Evolutionary conservation across 1,140 invertebrate genomes (phyloP).

Genomic region (Drosophila auraria): DNA sequence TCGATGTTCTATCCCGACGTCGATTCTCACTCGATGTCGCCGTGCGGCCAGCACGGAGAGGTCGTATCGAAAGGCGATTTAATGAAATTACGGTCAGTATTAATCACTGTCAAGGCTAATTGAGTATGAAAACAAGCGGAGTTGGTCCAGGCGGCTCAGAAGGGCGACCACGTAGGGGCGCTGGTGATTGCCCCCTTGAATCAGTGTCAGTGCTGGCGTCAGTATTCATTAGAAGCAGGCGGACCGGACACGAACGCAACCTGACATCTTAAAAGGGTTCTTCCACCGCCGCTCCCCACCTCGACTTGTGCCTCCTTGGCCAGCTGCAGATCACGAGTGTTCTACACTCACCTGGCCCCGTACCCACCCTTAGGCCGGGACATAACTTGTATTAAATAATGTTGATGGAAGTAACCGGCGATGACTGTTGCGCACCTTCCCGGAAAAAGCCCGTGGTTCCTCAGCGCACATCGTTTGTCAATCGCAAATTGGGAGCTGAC

Average conservation of each 20-base stretch:
- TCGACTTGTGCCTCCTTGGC: conserved; percentile 2
- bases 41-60: conserved; percentile 1
- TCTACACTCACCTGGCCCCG: neutral
- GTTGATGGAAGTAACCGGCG: conserved; percentile 28
- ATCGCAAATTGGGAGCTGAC: conserved; percentile 72
- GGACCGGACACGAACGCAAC: conserved; percentile 51
- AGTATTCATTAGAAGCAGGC: conserved; percentile 64
- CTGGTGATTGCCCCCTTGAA: conserved; percentile 24
- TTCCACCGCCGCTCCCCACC: neutral
- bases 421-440: conserved; percentile 27
- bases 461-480: conserved; percentile 68
- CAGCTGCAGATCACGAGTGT: conserved; percentile 21
- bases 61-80: conserved; percentile 77
- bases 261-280: conserved; percentile 80
- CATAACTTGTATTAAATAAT: conserved; percentile 65
- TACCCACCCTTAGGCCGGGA: neutral
- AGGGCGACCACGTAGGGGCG: conserved; percentile 10
- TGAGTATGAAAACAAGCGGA: conserved; percentile 77
- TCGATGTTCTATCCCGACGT: neutral
- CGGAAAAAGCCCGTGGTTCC: neutral
- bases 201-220: conserved; percentile 63
- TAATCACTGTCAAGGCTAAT: conserved; percentile 81
- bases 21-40: conserved; percentile 1
- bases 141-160: neutral
- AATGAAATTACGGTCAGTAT: conserved; percentile 82